Conservation (phyloP, 2,888 invertebrate species). For the Mamestra brassicae region DNA sequence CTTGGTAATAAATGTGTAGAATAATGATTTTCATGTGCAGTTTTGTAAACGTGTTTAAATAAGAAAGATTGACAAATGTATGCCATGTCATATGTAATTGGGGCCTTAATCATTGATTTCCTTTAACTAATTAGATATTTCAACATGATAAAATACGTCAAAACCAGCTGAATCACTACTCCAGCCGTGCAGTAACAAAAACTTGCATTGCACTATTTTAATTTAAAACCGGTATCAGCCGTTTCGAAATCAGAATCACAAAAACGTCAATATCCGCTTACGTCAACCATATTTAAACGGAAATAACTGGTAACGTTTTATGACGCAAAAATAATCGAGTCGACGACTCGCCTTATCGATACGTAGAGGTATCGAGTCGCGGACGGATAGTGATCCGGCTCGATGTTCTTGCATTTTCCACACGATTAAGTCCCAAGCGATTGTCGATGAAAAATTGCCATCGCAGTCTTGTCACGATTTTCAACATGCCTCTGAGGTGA, state of each 20-base stretch:
- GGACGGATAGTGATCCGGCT: slow-evolving; percentile 62
- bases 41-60: slow-evolving; percentile 19
- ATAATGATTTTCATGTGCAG: neutral
- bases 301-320: slow-evolving; percentile 51
- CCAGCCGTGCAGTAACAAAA: slow-evolving; percentile 19
- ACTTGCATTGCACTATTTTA: slow-evolving; percentile 11
- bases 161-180: neutral
- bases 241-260: slow-evolving; percentile 46
- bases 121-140: slow-evolving; percentile 8
- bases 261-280: slow-evolving; percentile 57
- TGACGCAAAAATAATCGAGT: slow-evolving; percentile 60
- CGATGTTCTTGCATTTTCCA: slow-evolving; percentile 79
- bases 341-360: slow-evolving; percentile 46
- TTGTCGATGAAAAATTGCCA: slow-evolving; percentile 78
- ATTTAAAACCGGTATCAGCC: slow-evolving; percentile 33
- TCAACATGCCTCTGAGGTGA: slow-evolving; percentile 69
- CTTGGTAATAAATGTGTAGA: neutral
- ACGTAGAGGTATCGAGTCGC: slow-evolving; percentile 41
- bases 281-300: slow-evolving; percentile 48
- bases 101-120: slow-evolving; percentile 7
- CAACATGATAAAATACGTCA: slow-evolving; percentile 13
- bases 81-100: neutral
- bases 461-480: slow-evolving; percentile 75
- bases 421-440: slow-evolving; percentile 77
- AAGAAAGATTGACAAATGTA: neutral